Percentiles rank a stretch among this genome's conserved stretches.
Evolutionary conservation across 2,797 vertebrate species (phyloP).

Genomic region (Cryptoprocta ferox): DNA sequence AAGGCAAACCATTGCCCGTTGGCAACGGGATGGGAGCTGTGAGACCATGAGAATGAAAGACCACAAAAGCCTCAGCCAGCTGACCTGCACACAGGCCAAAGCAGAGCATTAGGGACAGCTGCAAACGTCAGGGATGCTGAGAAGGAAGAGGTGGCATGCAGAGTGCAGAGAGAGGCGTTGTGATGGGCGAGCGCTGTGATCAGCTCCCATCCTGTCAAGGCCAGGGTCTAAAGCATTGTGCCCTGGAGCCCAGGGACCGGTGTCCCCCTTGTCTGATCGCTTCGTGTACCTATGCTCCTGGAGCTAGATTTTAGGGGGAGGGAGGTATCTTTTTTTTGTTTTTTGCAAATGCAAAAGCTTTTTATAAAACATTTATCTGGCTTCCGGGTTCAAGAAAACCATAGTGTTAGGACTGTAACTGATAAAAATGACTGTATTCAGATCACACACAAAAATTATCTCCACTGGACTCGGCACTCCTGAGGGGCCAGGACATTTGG

Average conservation of each 20-base stretch:
- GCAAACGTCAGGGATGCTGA: not conserved
- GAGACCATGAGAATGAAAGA: not conserved
- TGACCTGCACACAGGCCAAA: not conserved
- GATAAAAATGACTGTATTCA: not conserved
- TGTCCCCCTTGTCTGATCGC: accelerated
- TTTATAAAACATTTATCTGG: not conserved
- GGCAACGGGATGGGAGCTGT: not conserved
- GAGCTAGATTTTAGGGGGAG: not conserved
- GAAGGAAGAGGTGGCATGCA: not conserved
- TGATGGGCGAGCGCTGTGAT: not conserved
- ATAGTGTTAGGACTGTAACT: not conserved
- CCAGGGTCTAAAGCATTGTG: not conserved
- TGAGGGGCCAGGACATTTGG: not conserved
- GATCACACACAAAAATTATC: not conserved
- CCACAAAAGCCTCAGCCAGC: not conserved
- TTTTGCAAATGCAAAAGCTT: not conserved
- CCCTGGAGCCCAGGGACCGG: not conserved
- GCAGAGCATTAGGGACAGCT: not conserved
- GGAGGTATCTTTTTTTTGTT: not conserved
- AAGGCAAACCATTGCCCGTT: not conserved
- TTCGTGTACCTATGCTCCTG: not conserved
- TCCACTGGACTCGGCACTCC: not conserved
- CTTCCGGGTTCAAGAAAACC: not conserved
- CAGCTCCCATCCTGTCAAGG: not conserved
- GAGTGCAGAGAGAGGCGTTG: not conserved